phyloP scores from a whole-genome alignment of 1,140 invertebrate genomes.

The Aphelenchoides fujianensis region DNA sequence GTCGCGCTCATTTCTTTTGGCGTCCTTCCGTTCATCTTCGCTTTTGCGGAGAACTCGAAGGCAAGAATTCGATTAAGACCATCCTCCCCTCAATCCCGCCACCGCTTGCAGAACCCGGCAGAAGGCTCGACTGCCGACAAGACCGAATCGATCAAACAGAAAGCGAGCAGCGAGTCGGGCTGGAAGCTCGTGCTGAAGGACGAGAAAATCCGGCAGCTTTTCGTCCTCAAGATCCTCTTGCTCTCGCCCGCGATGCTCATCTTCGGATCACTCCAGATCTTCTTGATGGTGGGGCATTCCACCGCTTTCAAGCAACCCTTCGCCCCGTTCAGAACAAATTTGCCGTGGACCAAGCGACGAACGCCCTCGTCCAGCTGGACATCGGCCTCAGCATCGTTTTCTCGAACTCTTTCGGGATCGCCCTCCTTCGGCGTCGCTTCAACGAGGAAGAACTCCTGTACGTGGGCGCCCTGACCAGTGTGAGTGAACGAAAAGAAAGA shows the following conservation, averaged over 20 bases:
- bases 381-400: conserved; percentile 16
- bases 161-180: conserved; percentile 2
- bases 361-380: conserved; percentile 12
- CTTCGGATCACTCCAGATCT: conserved; percentile 5
- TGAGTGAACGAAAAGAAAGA: too few species aligned
- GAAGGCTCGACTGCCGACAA: not conserved
- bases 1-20: not conserved
- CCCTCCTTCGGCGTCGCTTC: not conserved
- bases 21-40: conserved; percentile 6
- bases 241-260: conserved; percentile 1
- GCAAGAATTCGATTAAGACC: too few species aligned
- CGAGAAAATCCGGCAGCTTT: not conserved
- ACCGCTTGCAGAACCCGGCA: not conserved
- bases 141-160: not conserved
- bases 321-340: too few species aligned
- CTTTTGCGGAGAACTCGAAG: not conserved
- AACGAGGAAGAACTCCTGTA: not conserved
- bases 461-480: not conserved
- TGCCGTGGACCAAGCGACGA: not conserved
- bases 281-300: too few species aligned
- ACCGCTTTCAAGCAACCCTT: not conserved
- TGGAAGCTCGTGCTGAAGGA: not conserved
- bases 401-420: not conserved
- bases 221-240: not conserved
- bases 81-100: too few species aligned